These are phyloP conservation scores for Ceratina japonica DNA, from an alignment of 1,140 invertebrate species.

Conservation along the genomic window DNA sequence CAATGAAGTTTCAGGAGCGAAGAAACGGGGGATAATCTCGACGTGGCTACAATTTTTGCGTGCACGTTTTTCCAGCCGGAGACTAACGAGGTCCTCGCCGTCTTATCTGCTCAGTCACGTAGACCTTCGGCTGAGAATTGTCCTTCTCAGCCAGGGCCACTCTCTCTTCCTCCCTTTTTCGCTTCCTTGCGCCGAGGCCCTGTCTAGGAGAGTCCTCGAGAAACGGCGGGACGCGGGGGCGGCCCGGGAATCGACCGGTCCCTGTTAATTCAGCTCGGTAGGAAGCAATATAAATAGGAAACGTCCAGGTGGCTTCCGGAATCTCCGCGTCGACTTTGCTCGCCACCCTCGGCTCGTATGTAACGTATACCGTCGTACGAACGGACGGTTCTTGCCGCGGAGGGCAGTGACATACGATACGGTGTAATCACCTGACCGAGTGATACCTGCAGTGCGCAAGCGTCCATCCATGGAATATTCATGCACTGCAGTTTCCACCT, in stretches of 20 bases:
- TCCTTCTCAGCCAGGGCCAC: conserved; percentile 28
- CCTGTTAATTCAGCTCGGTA: conserved; percentile 75
- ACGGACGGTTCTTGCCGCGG: background rate
- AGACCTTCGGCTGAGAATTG: conserved; percentile 58
- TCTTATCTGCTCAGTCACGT: conserved; percentile 78
- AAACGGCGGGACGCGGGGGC: conserved; percentile 69
- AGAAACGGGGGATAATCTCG: conserved; percentile 64
- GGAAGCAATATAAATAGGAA: conserved; percentile 75
- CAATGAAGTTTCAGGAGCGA: conserved; percentile 68
- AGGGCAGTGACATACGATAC: conserved; percentile 55
- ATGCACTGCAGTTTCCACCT: conserved; percentile 54
- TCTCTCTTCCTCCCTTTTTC: background rate
- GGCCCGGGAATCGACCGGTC: conserved; percentile 73
- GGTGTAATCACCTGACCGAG: conserved; percentile 46
- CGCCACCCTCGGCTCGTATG: background rate
- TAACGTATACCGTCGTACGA: too few relatives aligned
- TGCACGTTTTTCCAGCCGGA: conserved; percentile 75
- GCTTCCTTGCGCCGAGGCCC: background rate
- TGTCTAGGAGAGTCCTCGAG: conserved; percentile 35
- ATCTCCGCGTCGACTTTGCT: conserved; percentile 30
- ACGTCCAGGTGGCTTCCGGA: conserved; percentile 58
- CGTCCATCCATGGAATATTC: conserved; percentile 64
- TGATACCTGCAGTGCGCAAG: conserved; percentile 56
- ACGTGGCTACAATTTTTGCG: conserved; percentile 70
- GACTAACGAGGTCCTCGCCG: conserved; percentile 77